Percentiles rank a stretch among this genome's conserved stretches.
These are phyloP conservation scores for Yasuhikotakia modesta DNA, from an alignment of 2,797 vertebrate species.

Conservation along the genomic window DNA sequence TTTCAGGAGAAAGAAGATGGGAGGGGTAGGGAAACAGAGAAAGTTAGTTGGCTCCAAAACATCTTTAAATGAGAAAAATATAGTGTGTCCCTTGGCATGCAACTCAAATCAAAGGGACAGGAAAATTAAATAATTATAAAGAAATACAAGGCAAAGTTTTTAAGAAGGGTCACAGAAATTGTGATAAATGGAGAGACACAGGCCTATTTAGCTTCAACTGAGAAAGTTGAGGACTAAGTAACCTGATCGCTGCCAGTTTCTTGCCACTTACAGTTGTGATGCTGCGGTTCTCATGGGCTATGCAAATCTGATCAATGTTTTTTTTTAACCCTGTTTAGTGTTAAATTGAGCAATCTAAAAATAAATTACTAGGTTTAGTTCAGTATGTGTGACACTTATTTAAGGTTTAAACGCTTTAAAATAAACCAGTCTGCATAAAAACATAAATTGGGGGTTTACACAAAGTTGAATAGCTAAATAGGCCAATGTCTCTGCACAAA, in stretches of 20 bases:
- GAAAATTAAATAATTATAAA: conserved; percentile 63
- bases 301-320: too few relatives aligned
- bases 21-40: conserved; percentile 43
- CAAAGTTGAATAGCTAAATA: background rate
- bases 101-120: conserved; percentile 52
- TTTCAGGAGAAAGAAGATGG: conserved; percentile 53
- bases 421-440: background rate
- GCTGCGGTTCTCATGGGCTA: too few relatives aligned
- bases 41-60: conserved; percentile 47
- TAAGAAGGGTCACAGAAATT: conserved; percentile 48
- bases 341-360: too few relatives aligned
- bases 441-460: background rate
- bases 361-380: too few relatives aligned
- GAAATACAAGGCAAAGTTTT: conserved; percentile 58
- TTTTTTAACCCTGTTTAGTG: too few relatives aligned
- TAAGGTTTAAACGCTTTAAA: background rate
- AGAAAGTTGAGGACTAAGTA: conserved; percentile 3
- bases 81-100: conserved; percentile 32
- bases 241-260: too few relatives aligned
- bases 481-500: background rate
- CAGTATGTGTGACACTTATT: background rate
- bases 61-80: conserved; percentile 47
- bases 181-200: conserved; percentile 16
- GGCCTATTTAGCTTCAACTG: conserved; percentile 24
- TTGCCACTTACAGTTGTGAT: too few relatives aligned